Conservation (phyloP, 2,888 invertebrate species). For the Conistra vaccinii region DNA sequence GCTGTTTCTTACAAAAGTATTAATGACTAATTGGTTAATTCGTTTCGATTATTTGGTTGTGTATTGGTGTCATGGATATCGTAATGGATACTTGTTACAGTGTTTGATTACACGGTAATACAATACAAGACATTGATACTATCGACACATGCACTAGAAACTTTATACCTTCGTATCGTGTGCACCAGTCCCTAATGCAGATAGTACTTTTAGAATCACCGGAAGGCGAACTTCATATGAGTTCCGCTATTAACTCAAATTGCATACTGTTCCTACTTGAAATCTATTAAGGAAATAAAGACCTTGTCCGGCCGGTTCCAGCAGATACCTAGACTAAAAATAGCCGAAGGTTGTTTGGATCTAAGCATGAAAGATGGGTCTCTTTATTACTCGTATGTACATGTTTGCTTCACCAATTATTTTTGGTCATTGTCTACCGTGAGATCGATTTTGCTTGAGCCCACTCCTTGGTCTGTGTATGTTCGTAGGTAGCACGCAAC, state of each 20-base stretch:
- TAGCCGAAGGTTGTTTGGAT: conserved; percentile 22
- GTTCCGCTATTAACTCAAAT: conserved; percentile 63
- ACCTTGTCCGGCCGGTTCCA: conserved; percentile 39
- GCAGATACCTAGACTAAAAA: conserved; percentile 30
- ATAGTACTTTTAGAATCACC: conserved; percentile 30
- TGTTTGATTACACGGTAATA: conserved; percentile 48
- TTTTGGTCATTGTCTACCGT: conserved; percentile 27
- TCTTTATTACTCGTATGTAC: too few species aligned
- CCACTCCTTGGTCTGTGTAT: conserved; percentile 3
- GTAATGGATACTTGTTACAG: conserved; percentile 45
- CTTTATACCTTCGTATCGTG: conserved; percentile 35
- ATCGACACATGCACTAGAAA: conserved; percentile 51
- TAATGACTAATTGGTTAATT: conserved; percentile 35
- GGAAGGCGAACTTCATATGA: conserved; percentile 49
- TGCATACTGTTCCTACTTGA: conserved; percentile 50
- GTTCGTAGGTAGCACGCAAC: conserved; percentile 33
- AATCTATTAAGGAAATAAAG: conserved; percentile 60
- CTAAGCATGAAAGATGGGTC: neutral
- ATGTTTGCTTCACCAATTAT: conserved; percentile 27
- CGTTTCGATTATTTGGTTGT: conserved; percentile 40
- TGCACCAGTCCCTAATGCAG: conserved; percentile 19
- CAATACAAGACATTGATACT: conserved; percentile 47
- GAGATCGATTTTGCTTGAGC: conserved; percentile 24
- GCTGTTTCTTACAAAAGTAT: conserved; percentile 31
- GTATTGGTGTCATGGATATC: conserved; percentile 57